Percentiles rank a stretch among this genome's conserved stretches.
These are phyloP conservation scores for Triplophysa yarkandensis DNA, from an alignment of 2,797 vertebrate genomes.

Conservation along the genomic window DNA sequence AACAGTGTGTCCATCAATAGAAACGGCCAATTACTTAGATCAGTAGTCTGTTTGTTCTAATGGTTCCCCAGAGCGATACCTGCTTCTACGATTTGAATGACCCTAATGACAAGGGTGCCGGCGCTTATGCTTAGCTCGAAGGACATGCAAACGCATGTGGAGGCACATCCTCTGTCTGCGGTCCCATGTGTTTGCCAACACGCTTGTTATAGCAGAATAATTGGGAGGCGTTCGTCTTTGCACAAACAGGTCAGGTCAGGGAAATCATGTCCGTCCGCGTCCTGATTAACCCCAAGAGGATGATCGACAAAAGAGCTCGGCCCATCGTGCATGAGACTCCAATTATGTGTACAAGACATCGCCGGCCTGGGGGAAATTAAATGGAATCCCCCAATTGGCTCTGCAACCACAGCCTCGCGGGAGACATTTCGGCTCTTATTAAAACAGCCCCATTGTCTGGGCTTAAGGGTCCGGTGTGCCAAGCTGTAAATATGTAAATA, in stretches of 20 bases:
- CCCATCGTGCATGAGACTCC: conserved; percentile 91
- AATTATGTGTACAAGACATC: conserved; percentile 98
- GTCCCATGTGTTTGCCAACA: conserved; percentile 61
- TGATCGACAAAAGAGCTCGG: conserved; percentile 95
- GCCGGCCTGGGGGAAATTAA: conserved; percentile 96
- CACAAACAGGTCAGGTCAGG: conserved; percentile 91
- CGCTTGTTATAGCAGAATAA: conserved; percentile 93
- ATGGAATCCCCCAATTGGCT: conserved; percentile 96
- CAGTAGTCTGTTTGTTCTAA: background rate
- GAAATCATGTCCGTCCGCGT: conserved; percentile 95
- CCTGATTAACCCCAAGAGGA: conserved; percentile 94
- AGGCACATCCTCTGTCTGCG: conserved; percentile 43
- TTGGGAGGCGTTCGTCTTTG: conserved; percentile 86
- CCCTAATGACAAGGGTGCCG: conserved; percentile 62
- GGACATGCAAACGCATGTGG: conserved; percentile 28
- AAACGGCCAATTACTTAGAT: background rate
- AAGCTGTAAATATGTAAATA: conserved; percentile 73
- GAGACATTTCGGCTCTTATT: conserved; percentile 95
- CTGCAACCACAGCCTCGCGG: conserved; percentile 85
- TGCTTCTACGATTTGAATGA: conserved; percentile 56
- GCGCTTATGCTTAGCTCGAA: conserved; percentile 53
- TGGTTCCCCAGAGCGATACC: background rate
- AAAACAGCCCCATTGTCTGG: conserved; percentile 91
- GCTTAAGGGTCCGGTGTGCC: conserved; percentile 90
- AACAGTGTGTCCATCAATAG: background rate